Conservation (phyloP, 2,113 vertebrate species). For the Ivindomyrus marchei region DNA sequence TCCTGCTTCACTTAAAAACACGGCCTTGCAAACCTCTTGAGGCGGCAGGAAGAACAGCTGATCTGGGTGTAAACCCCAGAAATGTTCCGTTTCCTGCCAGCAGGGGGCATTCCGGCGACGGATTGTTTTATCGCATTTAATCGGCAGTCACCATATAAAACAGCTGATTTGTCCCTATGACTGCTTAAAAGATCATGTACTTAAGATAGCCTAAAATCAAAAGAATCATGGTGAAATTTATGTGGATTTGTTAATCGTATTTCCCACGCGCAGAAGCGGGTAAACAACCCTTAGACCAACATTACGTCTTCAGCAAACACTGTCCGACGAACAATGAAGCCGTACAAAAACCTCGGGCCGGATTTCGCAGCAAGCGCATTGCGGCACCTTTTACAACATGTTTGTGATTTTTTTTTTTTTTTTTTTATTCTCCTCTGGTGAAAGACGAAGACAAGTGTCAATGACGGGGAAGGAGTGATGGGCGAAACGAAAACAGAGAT, state of each 20-base stretch:
- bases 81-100: neutral
- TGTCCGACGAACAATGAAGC: neutral
- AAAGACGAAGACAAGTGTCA: slow-evolving; percentile 56
- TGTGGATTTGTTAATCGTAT: slow-evolving; percentile 1
- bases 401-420: slow-evolving; percentile 45
- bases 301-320: slow-evolving; percentile 40
- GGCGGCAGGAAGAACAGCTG: neutral
- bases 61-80: neutral
- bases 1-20: neutral
- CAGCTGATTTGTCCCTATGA: neutral
- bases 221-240: neutral
- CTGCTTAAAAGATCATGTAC: neutral
- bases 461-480: slow-evolving; percentile 34
- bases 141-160: slow-evolving; percentile 2
- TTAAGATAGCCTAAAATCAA: neutral
- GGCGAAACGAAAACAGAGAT: slow-evolving; percentile 45
- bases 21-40: neutral
- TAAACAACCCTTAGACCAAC: slow-evolving; percentile 38
- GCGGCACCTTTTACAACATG: slow-evolving; percentile 27
- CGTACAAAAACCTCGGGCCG: neutral
- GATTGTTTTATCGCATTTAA: neutral
- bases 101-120: neutral
- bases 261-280: slow-evolving; percentile 21
- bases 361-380: neutral
- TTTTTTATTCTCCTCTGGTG: slow-evolving; percentile 44